phyloP scores from a whole-genome alignment of 2,888 invertebrate genomes.

The Eupithecia pulchellata region DNA sequence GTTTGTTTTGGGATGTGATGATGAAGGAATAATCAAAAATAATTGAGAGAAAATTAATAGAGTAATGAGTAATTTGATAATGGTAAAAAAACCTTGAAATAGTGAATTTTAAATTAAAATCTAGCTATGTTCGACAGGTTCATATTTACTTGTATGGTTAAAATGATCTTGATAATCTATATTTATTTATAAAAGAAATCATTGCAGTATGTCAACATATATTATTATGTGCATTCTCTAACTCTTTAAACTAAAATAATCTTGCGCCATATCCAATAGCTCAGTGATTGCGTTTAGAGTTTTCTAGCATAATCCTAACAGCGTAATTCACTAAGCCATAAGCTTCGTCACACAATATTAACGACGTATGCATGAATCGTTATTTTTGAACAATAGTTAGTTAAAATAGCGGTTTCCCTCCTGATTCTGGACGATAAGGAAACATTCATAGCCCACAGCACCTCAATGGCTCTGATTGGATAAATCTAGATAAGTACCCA shows the following conservation, averaged over 20 bases:
- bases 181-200: too few relatives aligned
- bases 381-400: not conserved
- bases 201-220: too few relatives aligned
- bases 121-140: too few relatives aligned
- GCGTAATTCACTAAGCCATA: not conserved
- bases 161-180: too few relatives aligned
- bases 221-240: not conserved
- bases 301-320: not conserved
- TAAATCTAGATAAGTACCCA: constrained; percentile 72
- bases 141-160: too few relatives aligned
- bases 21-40: constrained; percentile 16
- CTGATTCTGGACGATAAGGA: constrained; percentile 17
- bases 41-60: too few relatives aligned
- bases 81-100: too few relatives aligned
- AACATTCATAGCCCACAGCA: constrained; percentile 25
- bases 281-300: not conserved
- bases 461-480: constrained; percentile 76
- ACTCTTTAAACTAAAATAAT: not conserved
- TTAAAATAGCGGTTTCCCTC: constrained; percentile 4
- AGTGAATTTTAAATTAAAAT: too few relatives aligned
- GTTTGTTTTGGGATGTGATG: constrained; percentile 20
- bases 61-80: not conserved
- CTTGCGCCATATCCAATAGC: too few relatives aligned
- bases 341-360: not conserved
- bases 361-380: not conserved